These are phyloP conservation scores for Leuciscus idus DNA, from an alignment of 2,113 vertebrate species.

Conservation along the genomic window DNA sequence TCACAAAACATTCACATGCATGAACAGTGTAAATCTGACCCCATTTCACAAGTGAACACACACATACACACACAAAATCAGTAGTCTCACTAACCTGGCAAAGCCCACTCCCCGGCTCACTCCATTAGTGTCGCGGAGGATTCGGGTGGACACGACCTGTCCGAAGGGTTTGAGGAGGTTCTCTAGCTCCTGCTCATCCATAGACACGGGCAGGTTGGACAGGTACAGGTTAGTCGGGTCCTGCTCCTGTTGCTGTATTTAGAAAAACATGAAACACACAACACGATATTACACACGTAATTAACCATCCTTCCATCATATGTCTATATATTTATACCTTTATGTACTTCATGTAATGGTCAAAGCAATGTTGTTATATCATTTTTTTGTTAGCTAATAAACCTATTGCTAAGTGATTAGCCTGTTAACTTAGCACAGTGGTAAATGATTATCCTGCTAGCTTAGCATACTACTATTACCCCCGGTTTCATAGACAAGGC, in stretches of 20 bases:
- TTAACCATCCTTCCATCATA: not conserved
- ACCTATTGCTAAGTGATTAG: too few relatives aligned
- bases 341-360: not conserved
- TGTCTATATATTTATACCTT: not conserved
- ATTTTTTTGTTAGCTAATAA: not conserved
- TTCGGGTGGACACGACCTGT: constrained; percentile 98
- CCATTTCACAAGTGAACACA: constrained; percentile 38
- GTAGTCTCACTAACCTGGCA: constrained; percentile 84
- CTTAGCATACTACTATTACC: not conserved
- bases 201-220: constrained; percentile 95
- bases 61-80: not conserved
- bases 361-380: not conserved
- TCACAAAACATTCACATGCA: constrained; percentile 25
- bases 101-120: constrained; percentile 97
- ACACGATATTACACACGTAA: not conserved
- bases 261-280: constrained; percentile 11
- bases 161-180: constrained; percentile 91
- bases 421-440: not conserved
- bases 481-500: too few relatives aligned
- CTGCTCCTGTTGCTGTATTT: constrained; percentile 95
- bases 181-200: constrained; percentile 98
- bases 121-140: constrained; percentile 96
- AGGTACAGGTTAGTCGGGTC: constrained; percentile 93
- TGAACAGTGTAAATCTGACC: not conserved
- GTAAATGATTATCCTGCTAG: not conserved